A percentile compares a stretch with the other conserved stretches of the same genome.
Evolutionary conservation across 2,888 invertebrate species (phyloP).

Genomic region (Ophion obscuratus): DNA sequence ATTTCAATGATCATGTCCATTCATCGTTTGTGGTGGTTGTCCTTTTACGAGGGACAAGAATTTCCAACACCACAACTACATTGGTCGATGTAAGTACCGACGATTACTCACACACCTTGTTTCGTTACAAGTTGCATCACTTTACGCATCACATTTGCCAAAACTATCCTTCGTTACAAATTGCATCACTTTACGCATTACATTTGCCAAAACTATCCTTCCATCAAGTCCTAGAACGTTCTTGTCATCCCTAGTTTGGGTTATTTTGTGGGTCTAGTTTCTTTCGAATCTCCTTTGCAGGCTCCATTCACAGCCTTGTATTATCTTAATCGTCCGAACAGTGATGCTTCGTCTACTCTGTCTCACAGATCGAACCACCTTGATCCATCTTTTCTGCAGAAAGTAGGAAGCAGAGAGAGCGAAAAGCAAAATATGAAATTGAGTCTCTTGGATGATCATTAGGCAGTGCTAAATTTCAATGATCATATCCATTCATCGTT

Average conservation of each 20-base stretch:
- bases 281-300: constrained; percentile 17
- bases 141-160: neutral
- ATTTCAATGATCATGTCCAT: too few species aligned
- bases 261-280: neutral
- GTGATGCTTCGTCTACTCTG: constrained; percentile 57
- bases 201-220: neutral
- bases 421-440: constrained; percentile 58
- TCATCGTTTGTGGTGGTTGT: too few species aligned
- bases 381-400: constrained; percentile 26
- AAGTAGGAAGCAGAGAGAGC: constrained; percentile 18
- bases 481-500: too few species aligned
- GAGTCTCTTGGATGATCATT: constrained; percentile 73
- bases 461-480: constrained; percentile 67
- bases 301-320: constrained; percentile 55
- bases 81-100: neutral
- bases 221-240: neutral
- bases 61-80: neutral
- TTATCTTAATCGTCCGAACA: constrained; percentile 58
- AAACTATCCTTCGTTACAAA: neutral
- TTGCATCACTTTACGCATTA: too few species aligned
- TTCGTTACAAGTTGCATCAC: neutral
- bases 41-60: too few species aligned
- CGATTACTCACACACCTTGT: neutral
- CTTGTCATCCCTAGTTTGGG: neutral
- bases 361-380: constrained; percentile 25